Base-by-base conservation (phyloP, 2,113 vertebrate species). In the Perca schrenkii region DNA sequence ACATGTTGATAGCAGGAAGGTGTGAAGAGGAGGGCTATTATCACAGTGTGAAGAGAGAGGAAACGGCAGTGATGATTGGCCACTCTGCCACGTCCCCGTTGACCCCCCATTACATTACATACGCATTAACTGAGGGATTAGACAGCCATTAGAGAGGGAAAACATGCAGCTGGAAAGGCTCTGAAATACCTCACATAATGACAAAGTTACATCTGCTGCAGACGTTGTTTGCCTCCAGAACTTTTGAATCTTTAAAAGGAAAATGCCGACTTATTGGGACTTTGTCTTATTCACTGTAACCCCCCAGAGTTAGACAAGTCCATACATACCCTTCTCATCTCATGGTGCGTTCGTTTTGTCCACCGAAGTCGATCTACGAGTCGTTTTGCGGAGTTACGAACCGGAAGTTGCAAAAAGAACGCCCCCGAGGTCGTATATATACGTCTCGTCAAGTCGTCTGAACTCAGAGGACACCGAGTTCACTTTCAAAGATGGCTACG, bases 11-110 rank as follows among this genome's bases (percentile, higher is more conserved):
- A 21, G 79, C 68, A 31, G 52, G 52, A 76, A 86, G 79, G 90
- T 87, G 86, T 87, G 89, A 89, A 83, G 79, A 88, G 71, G 80
- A 79, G 21, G 54, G 28, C 66, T 46, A 34, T 90, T 86, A 85
- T 86, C 84, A 0, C 64, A 61, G 85, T 47, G 68, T 80, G 73
- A 70, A 87, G 82, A 69, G 86, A 28, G 68, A 25, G 65, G 69
- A 79, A 21, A 8, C 34, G 1, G 40, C 66, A 2, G 77, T 34
- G 31, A 34, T 69, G 83, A 84, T 76, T 72, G 84, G 84, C 81
- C 63, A 5, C 57, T 77, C 75, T 4, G 60, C 73, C n/a, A 2
- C 52, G 67, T 75, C 80, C 66, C 81, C 60, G 14, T 75, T 86
- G 90, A 87, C 85, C 31, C 31, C 31, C 31, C 28, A 1, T 25